Conservation (phyloP, 2,797 vertebrate genomes). For the Ciconia nigra region DNA sequence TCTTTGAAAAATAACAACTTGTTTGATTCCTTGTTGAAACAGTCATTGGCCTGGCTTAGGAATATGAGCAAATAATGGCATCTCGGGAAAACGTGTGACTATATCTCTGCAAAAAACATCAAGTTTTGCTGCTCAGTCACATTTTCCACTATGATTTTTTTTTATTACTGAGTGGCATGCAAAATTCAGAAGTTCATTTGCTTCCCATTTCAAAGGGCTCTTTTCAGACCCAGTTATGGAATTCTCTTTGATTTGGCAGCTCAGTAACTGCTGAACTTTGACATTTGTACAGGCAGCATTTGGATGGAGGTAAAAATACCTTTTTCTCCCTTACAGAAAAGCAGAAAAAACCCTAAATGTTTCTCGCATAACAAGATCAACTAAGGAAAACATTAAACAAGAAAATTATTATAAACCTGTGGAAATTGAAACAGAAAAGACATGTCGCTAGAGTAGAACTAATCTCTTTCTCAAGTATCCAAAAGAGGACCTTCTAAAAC, state of each 20-base stretch:
- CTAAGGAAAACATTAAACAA: background rate
- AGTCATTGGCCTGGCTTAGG: background rate
- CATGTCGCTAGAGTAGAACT: background rate
- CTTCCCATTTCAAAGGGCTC: background rate
- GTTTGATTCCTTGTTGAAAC: background rate
- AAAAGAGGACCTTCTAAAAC: background rate
- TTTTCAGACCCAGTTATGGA: background rate
- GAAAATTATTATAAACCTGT: background rate
- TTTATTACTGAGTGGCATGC: background rate
- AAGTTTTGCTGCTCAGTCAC: background rate
- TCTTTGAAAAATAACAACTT: background rate
- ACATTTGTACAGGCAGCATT: background rate
- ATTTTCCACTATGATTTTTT: background rate
- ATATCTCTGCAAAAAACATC: background rate
- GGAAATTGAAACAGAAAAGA: background rate
- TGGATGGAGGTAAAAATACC: background rate
- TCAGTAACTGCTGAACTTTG: background rate
- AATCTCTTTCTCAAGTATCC: background rate
- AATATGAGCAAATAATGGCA: background rate
- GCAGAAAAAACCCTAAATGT: background rate
- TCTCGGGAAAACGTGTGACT: background rate
- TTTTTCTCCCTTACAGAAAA: background rate
- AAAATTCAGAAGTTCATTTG: constrained; percentile 11
- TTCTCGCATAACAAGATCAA: background rate
- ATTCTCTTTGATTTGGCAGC: background rate